Evolutionary conservation across 2,797 vertebrate species (phyloP).

Genomic region (Syngnathus rostellatus): DNA sequence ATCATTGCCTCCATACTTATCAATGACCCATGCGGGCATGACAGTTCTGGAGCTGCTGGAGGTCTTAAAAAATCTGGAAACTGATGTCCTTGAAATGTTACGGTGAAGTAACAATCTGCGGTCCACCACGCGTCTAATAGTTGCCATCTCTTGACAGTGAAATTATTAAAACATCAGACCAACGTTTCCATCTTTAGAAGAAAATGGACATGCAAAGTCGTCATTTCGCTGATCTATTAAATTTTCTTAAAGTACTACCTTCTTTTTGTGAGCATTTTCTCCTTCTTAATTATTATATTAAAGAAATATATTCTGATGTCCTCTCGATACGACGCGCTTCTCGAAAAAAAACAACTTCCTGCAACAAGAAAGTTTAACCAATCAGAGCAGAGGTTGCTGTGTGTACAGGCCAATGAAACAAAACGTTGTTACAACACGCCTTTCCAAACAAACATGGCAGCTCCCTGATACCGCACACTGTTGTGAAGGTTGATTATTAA

Average conservation of each 20-base stretch:
- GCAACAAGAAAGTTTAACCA: constrained; percentile 26
- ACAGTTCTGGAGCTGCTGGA: constrained; percentile 46
- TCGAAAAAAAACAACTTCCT: constrained; percentile 5
- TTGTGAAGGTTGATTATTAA: constrained; percentile 29
- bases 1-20: constrained; percentile 82
- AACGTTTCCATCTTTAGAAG: not conserved
- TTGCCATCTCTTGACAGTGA: not conserved
- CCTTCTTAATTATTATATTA: not conserved
- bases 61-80: constrained; percentile 42
- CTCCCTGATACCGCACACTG: constrained; percentile 18
- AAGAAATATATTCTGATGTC: not conserved
- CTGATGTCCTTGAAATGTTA: not conserved
- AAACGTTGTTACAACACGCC: constrained; percentile 29
- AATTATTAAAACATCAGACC: not conserved
- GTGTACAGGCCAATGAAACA: constrained; percentile 59
- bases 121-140: not conserved
- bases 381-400: constrained; percentile 36
- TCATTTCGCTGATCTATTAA: not conserved
- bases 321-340: constrained; percentile 13
- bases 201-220: not conserved
- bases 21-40: constrained; percentile 94
- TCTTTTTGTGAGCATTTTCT: not conserved
- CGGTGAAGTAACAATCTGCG: constrained; percentile 21
- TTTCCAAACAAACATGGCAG: constrained; percentile 72
- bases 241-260: too few relatives aligned